Conservation (phyloP, 2,797 vertebrate genomes). For the Rhincodon typus region DNA sequence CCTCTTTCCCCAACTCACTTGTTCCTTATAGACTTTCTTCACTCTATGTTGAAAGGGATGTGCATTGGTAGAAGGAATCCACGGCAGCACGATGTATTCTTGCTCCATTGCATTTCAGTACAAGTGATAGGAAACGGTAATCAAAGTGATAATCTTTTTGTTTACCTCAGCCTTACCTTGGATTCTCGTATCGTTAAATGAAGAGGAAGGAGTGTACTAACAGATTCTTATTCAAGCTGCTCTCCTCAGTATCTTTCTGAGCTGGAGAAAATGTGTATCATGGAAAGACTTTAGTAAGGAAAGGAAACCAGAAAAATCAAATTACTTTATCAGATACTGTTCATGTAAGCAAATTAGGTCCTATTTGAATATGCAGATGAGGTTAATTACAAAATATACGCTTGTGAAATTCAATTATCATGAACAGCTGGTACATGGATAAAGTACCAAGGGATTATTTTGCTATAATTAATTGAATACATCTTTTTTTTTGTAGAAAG, state of each 20-base stretch:
- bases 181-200: background rate
- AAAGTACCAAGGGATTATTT: slow-evolving; percentile 21
- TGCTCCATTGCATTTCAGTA: background rate
- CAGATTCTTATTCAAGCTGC: no score
- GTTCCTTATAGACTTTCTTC: no score
- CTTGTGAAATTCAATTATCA: slow-evolving; percentile 3
- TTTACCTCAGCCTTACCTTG: background rate
- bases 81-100: background rate
- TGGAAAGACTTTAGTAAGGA: background rate
- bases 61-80: background rate
- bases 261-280: background rate
- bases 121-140: background rate
- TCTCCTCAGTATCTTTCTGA: background rate
- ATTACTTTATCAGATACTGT: background rate
- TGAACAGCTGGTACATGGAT: background rate
- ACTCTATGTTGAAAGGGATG: background rate
- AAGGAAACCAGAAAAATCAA: background rate
- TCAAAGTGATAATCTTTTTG: background rate
- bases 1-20: no score
- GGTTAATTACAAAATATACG: slow-evolving; percentile 27
- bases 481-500: slow-evolving; percentile 62
- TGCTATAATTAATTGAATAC: background rate
- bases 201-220: background rate
- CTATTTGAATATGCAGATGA: slow-evolving; percentile 18
- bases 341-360: background rate